Conservation (phyloP, 2,888 invertebrate species). For the Monochamus alternatus region DNA sequence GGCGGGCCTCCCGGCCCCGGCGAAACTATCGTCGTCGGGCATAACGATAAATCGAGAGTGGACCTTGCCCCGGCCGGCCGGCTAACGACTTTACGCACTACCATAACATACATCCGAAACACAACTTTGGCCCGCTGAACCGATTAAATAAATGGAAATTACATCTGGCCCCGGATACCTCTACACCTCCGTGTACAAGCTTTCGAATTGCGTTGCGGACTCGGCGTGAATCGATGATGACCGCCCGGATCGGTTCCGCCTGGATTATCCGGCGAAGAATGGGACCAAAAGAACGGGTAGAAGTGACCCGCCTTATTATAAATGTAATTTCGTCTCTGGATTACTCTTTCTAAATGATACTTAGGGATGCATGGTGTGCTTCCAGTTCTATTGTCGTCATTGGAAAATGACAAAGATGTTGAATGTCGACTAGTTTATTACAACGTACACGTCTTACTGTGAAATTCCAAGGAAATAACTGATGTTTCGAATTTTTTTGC, state of each 20-base stretch:
- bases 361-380: no score
- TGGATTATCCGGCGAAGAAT: no score
- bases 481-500: no score
- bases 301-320: no score
- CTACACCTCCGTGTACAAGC: slow-evolving; percentile 19
- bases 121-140: slow-evolving; percentile 39
- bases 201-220: slow-evolving; percentile 26
- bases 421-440: no score
- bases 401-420: no score
- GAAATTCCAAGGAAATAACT: no score
- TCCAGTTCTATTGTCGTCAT: no score
- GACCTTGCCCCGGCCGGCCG: slow-evolving; percentile 45
- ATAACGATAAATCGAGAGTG: slow-evolving; percentile 68
- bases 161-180: slow-evolving; percentile 41
- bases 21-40: slow-evolving; percentile 64
- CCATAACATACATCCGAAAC: slow-evolving; percentile 62
- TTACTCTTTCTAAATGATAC: no score
- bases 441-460: no score
- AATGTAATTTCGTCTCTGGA: no score
- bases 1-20: slow-evolving; percentile 49
- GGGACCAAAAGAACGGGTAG: no score
- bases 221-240: slow-evolving; percentile 22
- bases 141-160: slow-evolving; percentile 56
- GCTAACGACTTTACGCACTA: slow-evolving; percentile 66
- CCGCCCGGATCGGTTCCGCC: slow-evolving; percentile 1